Evolutionary conservation across 2,113 vertebrate genomes (phyloP), one percentile per base, ranked within the genome.

Genomic region (Bostrychus sinensis): DNA sequence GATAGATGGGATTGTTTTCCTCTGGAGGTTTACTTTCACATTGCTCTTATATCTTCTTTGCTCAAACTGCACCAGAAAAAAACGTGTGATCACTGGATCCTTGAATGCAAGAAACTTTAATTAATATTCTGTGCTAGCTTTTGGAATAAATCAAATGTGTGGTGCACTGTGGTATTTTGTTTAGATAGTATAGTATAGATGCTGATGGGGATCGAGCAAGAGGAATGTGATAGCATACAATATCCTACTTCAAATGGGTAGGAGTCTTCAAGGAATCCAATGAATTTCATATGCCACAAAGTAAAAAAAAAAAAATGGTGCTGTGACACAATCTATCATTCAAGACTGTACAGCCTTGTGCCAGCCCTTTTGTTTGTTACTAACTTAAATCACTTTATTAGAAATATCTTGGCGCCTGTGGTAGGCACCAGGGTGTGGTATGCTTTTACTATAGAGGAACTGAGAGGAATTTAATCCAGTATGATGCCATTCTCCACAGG

Each of bases 1-100:
- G 81, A 86, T 87, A 85, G 81, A 72, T 58, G 54, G 74, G 82
- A 86, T 89, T 85, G 84, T 89, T 88, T 89, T 87, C 68, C 78
- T 84, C 70, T 70, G 69, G 72, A 81, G 69, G 70, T 85, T 89
- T 84, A 63, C 74, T 70, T 66, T 79, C 65, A 57, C 77, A 7
- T 60, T 75, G 65, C 50, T 41, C 51, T 86, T 80, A 72, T 62
- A 80, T 81, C 60, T 72, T 62, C 66, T 75, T 25, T 23, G 71
- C 63, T 74, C 45, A 81, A 70, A 64, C 56, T 41, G 1, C 56
- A 71, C 60, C 43, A 60, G 43, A 63, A 76, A 48, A n/a, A 34
- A 66, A 72, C 54, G 22, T 80, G 63, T 82, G 77, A 84, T 86
- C 70, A 74, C 22, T 73, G 42, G 61, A 73, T 66, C 62, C 55